phyloP scores from a whole-genome alignment of 2,888 invertebrate genomes.

The Drepana falcataria region DNA sequence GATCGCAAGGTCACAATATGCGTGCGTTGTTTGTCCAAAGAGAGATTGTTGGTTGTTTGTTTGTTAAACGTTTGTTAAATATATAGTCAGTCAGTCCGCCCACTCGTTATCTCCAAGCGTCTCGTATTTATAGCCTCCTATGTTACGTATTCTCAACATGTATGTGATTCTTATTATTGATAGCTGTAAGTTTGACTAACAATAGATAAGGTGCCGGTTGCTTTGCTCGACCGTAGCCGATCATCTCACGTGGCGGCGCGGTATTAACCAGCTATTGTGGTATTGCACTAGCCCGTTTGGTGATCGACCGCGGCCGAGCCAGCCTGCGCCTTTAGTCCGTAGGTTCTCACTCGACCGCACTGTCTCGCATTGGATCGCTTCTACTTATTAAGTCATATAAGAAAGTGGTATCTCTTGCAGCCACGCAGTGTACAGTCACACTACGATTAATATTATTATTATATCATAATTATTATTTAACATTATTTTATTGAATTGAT shows the following conservation, averaged over 20 bases:
- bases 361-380: conserved; percentile 51
- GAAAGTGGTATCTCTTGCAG: conserved; percentile 56
- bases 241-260: background rate
- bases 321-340: conserved; percentile 24
- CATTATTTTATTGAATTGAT: conserved; percentile 39
- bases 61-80: conserved; percentile 38
- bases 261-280: no score
- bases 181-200: conserved; percentile 62
- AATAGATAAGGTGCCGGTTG: conserved; percentile 15
- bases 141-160: conserved; percentile 72
- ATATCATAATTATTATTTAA: conserved; percentile 17
- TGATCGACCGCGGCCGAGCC: conserved; percentile 30
- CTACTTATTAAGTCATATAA: conserved; percentile 65
- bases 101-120: conserved; percentile 65
- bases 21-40: conserved; percentile 56
- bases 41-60: conserved; percentile 48
- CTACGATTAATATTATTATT: conserved; percentile 31
- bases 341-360: conserved; percentile 22
- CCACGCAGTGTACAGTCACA: conserved; percentile 32
- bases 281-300: conserved; percentile 1
- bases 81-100: conserved; percentile 52
- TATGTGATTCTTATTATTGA: conserved; percentile 67
- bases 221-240: background rate
- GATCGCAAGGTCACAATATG: conserved; percentile 60
- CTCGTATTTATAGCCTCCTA: conserved; percentile 61